Conservation (phyloP, 2,113 vertebrate genomes). For the Chaetodon auriga region DNA sequence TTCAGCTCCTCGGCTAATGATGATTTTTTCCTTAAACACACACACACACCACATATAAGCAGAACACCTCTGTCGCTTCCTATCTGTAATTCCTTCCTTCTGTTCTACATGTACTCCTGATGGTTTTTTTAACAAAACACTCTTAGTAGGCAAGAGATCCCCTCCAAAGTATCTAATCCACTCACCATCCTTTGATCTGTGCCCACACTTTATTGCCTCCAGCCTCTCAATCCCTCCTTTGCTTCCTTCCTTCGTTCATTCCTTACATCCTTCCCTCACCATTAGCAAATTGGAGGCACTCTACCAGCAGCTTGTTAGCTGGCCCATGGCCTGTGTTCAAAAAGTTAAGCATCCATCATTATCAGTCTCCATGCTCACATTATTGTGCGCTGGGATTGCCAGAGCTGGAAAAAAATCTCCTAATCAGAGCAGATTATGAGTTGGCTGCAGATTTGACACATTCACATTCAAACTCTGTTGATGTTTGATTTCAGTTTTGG, state of each 20-base stretch:
- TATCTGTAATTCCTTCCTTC: neutral
- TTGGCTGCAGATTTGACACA: conserved; percentile 19
- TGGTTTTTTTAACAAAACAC: neutral
- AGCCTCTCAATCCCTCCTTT: neutral
- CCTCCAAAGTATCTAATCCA: conserved; percentile 7
- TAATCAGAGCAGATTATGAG: conserved; percentile 48
- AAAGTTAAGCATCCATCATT: conserved; percentile 45
- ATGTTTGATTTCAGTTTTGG: conserved; percentile 40
- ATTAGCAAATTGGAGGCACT: conserved; percentile 46
- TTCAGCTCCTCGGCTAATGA: conserved; percentile 65
- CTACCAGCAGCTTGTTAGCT: conserved; percentile 50
- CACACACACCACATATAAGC: neutral
- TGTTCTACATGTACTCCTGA: neutral
- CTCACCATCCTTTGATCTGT: conserved; percentile 2
- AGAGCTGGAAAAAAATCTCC: conserved; percentile 54
- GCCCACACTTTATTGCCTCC: neutral
- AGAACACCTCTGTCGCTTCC: neutral
- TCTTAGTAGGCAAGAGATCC: conserved; percentile 1
- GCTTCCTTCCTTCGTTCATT: neutral
- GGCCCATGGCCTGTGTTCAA: conserved; percentile 25
- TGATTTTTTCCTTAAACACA: conserved; percentile 48
- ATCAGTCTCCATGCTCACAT: conserved; percentile 49
- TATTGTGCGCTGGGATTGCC: conserved; percentile 31
- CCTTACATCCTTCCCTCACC: conserved; percentile 12
- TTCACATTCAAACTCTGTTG: conserved; percentile 28